Conservation (phyloP, 2,113 vertebrate genomes). For the Engystomops pustulosus region DNA sequence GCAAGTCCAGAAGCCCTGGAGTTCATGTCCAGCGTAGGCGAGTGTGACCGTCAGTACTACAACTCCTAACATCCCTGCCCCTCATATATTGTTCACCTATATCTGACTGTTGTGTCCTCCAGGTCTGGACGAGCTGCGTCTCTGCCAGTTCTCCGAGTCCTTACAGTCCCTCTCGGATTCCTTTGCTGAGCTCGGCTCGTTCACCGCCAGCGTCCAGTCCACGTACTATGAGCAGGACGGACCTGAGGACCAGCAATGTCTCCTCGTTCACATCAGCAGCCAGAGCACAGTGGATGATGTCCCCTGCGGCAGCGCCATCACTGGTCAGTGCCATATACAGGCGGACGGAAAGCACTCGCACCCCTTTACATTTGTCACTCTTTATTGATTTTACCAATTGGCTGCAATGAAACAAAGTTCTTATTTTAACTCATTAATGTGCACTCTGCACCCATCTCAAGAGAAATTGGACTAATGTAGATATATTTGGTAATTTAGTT, state of each 20-base stretch:
- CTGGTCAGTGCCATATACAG: conserved; percentile 68
- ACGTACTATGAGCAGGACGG: conserved; percentile 62
- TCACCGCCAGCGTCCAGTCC: conserved; percentile 74
- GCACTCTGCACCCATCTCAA: no score
- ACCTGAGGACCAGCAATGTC: conserved; percentile 64
- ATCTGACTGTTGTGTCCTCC: background rate
- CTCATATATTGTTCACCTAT: background rate
- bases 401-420: no score
- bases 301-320: conserved; percentile 78
- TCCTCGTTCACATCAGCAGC: conserved; percentile 78
- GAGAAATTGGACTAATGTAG: no score
- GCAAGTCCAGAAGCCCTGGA: conserved; percentile 69
- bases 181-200: conserved; percentile 73
- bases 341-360: no score
- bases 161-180: conserved; percentile 73
- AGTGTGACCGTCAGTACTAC: conserved; percentile 56
- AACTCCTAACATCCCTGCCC: background rate
- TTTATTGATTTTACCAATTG: no score
- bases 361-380: no score
- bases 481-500: no score
- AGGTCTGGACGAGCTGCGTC: conserved; percentile 74
- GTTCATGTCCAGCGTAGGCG: conserved; percentile 73
- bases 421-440: no score
- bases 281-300: conserved; percentile 68
- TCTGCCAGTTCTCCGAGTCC: conserved; percentile 78